Conservation (phyloP, 1,140 invertebrate genomes). For the Pomacea maculata region DNA sequence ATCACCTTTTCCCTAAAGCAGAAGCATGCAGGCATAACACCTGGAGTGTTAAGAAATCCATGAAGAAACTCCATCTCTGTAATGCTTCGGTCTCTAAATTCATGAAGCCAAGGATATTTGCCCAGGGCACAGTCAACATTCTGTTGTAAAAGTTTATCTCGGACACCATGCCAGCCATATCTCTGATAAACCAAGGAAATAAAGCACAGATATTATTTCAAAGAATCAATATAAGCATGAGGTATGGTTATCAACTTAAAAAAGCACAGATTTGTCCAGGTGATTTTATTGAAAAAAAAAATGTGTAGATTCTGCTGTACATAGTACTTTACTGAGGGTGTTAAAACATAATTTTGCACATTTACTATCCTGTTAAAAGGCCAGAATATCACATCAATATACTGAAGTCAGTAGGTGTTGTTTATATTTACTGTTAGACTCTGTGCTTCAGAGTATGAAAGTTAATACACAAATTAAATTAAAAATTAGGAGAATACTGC, state of each 20-base stretch:
- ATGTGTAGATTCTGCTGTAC: background rate
- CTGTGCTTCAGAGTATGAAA: no score
- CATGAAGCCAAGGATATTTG: slow-evolving; percentile 53
- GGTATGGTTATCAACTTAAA: background rate
- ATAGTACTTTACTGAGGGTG: no score
- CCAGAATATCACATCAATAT: no score
- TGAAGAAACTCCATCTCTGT: slow-evolving; percentile 60
- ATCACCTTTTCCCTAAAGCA: slow-evolving; percentile 59
- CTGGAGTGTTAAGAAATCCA: slow-evolving; percentile 57
- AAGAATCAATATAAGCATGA: background rate
- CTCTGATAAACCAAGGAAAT: slow-evolving; percentile 33
- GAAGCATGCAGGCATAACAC: slow-evolving; percentile 48
- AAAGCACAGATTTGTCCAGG: background rate
- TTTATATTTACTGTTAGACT: no score
- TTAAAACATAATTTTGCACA: no score
- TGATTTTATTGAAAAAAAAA: background rate
- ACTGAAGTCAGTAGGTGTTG: no score
- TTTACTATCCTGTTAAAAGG: no score
- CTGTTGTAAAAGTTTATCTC: slow-evolving; percentile 49
- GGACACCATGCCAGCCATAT: slow-evolving; percentile 60
- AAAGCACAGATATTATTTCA: slow-evolving; percentile 16
- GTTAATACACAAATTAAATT: no score
- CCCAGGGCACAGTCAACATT: slow-evolving; percentile 57
- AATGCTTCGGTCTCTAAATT: slow-evolving; percentile 54
- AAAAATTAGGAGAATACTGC: no score